Evolutionary conservation across 2,888 invertebrate species (phyloP), one percentile per base, ranked within the genome.

Genomic region (Oscheius sp.): DNA sequence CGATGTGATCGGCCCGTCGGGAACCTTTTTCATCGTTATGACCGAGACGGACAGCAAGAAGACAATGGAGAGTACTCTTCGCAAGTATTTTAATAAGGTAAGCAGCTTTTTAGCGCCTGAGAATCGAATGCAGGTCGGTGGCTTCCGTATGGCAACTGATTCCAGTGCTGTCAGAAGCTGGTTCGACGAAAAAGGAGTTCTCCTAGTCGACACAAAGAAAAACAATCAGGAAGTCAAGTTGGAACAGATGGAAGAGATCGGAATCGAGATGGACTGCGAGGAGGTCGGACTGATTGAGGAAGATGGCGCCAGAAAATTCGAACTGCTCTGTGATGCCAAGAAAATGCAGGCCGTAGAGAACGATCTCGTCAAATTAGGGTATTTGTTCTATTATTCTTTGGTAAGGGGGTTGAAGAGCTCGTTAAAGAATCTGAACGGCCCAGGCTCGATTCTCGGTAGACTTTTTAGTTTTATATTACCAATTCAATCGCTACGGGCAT

Each of bases 191-290:
- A 86, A 85, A 65, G 85, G 84, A 10, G 76, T 84, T 10, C 72
- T 79, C 0, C 60, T 73, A 32, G 78, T 81, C 3, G 76, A 74
- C 29, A 57, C 74, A 11, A 73, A 73, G 50, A 80, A 80, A 48
- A 78, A 77, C 29, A 78, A 77, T n/a, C 77, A 79, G 71, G 66
- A 73, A 21, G 50, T 82, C 21, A 76, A 74, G 7, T 70, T 72
- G 4, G 84, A 84, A 42, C 71, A 83, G 82, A 80, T 83, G 74
- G 85, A 86, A 77, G 86, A 87, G 74, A 73, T 81, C 50, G 86
- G 81, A 2, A 83, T 87, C n/a, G 87, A 87, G 66, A 60, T 84
- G 47, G 87, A 87, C 57, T 85, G 84, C n/a, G 87, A 87, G 75
- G 86, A 84, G 60, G 84, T 84, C 29, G 32, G 65, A 10, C 71